These are phyloP conservation scores for Lysandra coridon DNA, from an alignment of 2,888 invertebrate species.

Conservation along the genomic window DNA sequence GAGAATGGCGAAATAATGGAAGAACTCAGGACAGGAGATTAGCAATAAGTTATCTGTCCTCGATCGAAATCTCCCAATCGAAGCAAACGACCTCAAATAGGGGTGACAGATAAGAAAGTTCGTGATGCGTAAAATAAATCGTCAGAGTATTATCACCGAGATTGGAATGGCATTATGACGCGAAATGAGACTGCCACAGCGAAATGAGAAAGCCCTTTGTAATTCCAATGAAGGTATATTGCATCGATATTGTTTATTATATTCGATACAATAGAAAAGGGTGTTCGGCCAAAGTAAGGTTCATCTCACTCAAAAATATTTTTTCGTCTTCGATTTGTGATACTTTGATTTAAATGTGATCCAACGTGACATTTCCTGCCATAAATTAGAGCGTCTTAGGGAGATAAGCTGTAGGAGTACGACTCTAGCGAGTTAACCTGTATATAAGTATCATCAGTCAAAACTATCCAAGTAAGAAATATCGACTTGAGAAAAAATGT, in stretches of 20 bases:
- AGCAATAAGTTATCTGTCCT: constrained; percentile 30
- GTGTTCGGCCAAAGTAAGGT: not conserved
- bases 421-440: too few relatives aligned
- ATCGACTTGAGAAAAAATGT: not conserved
- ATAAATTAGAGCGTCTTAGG: too few relatives aligned
- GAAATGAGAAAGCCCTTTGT: constrained; percentile 24
- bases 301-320: not conserved
- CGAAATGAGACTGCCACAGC: constrained; percentile 14
- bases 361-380: too few relatives aligned
- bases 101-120: constrained; percentile 35
- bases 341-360: too few relatives aligned
- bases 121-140: constrained; percentile 34
- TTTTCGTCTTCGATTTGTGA: too few relatives aligned
- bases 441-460: too few relatives aligned
- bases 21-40: constrained; percentile 27
- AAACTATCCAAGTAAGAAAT: too few relatives aligned
- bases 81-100: constrained; percentile 35
- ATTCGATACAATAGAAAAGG: not conserved
- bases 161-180: constrained; percentile 31
- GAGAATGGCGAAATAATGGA: constrained; percentile 11
- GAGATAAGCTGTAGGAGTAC: too few relatives aligned
- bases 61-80: constrained; percentile 36
- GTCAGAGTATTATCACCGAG: constrained; percentile 32
- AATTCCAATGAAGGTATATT: not conserved
- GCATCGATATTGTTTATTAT: not conserved